Percentiles rank a stretch among this genome's conserved stretches.
Evolutionary conservation across 1,140 invertebrate genomes (phyloP).

Genomic region (Tenebrio molitor): DNA sequence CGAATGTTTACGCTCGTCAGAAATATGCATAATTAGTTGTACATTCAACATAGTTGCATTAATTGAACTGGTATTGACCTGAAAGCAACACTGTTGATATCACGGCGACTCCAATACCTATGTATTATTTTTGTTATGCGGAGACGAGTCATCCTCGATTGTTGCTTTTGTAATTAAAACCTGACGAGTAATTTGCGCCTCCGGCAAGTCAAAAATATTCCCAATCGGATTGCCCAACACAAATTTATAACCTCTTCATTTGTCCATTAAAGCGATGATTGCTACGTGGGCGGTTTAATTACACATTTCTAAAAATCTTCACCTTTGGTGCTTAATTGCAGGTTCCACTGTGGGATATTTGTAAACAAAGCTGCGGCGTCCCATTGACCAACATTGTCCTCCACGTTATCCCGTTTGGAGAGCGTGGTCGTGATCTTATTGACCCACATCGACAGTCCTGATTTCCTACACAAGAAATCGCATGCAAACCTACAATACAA

Average conservation of each 20-base stretch:
- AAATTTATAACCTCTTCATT: neutral
- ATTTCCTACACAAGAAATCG: constrained; percentile 33
- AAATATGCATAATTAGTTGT: neutral
- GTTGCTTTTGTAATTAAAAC: neutral
- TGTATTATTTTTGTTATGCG: no score
- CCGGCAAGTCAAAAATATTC: neutral
- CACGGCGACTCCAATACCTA: no score
- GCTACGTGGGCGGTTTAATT: neutral
- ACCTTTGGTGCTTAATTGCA: no score
- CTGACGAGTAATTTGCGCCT: neutral
- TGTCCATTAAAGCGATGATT: neutral
- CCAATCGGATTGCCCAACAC: neutral
- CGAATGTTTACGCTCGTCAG: neutral
- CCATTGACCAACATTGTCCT: constrained; percentile 17
- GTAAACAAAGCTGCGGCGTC: constrained; percentile 4
- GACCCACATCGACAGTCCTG: constrained; percentile 5
- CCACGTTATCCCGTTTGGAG: constrained; percentile 15
- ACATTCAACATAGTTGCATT: neutral
- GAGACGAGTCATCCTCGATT: no score
- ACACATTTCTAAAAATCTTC: neutral
- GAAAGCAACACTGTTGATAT: no score
- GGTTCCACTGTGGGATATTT: neutral
- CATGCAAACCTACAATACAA: constrained; percentile 35
- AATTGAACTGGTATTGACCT: no score
- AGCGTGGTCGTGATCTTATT: constrained; percentile 32